Conservation (phyloP, 2,797 vertebrate species). For the Squalus acanthias region DNA sequence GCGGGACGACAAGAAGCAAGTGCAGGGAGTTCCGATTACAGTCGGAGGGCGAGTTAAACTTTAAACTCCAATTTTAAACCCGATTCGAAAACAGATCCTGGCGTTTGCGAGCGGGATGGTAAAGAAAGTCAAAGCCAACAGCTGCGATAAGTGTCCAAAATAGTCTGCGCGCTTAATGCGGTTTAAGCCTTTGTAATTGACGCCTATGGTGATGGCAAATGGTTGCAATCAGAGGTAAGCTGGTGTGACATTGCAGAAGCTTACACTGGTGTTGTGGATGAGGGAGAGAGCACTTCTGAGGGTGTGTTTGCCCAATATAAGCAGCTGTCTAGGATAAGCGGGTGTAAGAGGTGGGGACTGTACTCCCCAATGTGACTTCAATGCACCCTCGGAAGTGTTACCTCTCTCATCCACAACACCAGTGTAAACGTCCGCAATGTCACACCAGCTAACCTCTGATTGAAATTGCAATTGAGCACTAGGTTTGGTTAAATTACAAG, state of each 20-base stretch:
- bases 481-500: not conserved
- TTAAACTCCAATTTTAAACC: too few relatives aligned
- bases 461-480: not conserved
- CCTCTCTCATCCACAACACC: not conserved
- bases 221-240: not conserved
- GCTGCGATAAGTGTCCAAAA: not conserved
- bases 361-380: not conserved
- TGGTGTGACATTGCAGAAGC: too few relatives aligned
- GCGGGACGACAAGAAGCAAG: not conserved
- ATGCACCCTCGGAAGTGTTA: not conserved
- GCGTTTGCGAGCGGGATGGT: not conserved
- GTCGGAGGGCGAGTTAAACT: too few relatives aligned
- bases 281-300: not conserved
- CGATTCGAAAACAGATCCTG: not conserved
- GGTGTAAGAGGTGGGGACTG: not conserved
- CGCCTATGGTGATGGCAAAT: too few relatives aligned
- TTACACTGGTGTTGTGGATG: not conserved
- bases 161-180: not conserved
- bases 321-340: not conserved
- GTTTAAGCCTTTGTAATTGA: not conserved
- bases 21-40: too few relatives aligned
- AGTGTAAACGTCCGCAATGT: not conserved
- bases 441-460: not conserved
- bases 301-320: not conserved
- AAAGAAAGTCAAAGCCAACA: not conserved